Base-by-base conservation (phyloP, 2,888 invertebrate genomes). In the Pecten maximus region DNA sequence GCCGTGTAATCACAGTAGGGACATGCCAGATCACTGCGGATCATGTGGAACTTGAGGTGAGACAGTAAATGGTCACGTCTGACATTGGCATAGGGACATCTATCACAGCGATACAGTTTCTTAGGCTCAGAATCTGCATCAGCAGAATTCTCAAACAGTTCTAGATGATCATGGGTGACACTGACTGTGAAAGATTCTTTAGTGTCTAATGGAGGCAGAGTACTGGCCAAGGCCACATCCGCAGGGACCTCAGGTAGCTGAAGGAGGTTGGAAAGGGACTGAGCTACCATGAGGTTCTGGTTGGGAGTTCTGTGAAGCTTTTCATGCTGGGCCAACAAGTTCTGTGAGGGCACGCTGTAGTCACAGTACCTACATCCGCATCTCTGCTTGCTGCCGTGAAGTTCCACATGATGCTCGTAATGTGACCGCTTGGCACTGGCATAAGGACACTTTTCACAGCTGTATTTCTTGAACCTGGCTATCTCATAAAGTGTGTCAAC, bases 371-470 rank as follows among this genome's bases (percentile, higher is more conserved):
- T 98, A 97, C 98, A 98, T 94, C 98, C 98, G 96, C 98, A 98
- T 92, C 98, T 97, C 96, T 98, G 98, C 95, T 98, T 98, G 0
- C 98, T 98, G 4, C 98, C 98, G 96, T 98, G 98, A 87, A 98
- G 97, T 35, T 98, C 98, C 94, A 98, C 97, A 97, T 98, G 98
- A 40, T 98, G 98, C 96, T 98, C 98, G 96, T 98, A 98, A 96
- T 98, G 98, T 95, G 98, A 98, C 74, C 98, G 97, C 97, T 98
- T 98, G 95, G 98, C 98, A 96, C 98, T 98, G 0, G 98, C 98
- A 87, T 98, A 98, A 0, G 98, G 98, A 96, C 98, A 98, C 97
- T 98, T 95, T 91, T 96, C 96, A 94, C 96, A 96, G 54, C 95
- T 95, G 93, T 94, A 96, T 88, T 98, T 98, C 92, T 98, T 97